phyloP scores from a whole-genome alignment of 2,113 vertebrate species.

The Helogale parvula region DNA sequence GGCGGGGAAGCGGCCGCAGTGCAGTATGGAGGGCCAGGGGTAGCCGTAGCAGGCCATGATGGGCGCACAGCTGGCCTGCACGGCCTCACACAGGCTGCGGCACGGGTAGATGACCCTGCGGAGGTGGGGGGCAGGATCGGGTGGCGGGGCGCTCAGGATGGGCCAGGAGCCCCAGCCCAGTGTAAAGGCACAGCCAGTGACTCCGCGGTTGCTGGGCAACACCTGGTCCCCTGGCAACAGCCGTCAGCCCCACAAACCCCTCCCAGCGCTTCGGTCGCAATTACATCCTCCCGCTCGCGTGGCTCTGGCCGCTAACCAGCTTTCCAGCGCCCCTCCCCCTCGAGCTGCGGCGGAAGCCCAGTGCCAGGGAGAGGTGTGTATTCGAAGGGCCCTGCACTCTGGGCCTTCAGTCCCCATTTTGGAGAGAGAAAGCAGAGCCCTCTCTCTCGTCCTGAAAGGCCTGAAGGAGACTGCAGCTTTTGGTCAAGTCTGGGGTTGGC shows the following conservation, averaged over 20 bases:
- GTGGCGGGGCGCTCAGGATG: no score
- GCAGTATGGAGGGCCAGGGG: conserved; percentile 90
- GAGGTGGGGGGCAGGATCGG: not conserved
- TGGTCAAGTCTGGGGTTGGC: not conserved
- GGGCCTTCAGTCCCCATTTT: not conserved
- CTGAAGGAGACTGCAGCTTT: not conserved
- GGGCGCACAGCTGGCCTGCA: conserved; percentile 90
- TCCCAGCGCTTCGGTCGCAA: not conserved
- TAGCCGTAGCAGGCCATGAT: conserved; percentile 91
- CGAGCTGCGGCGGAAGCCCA: not conserved
- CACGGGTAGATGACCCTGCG: conserved; percentile 89
- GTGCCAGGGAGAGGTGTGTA: not conserved
- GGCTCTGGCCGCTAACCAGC: not conserved
- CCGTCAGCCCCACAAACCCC: not conserved
- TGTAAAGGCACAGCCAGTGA: not conserved
- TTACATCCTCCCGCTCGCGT: not conserved
- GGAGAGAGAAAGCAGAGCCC: not conserved
- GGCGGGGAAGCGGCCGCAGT: conserved; percentile 88
- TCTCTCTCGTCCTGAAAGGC: not conserved
- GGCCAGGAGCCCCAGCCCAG: no score
- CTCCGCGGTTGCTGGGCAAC: conserved; percentile 57
- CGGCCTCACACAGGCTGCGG: conserved; percentile 88
- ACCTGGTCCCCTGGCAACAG: conserved; percentile 69
- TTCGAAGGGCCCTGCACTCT: not conserved
- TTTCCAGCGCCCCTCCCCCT: not conserved